Evolutionary conservation across 2,113 vertebrate species (phyloP), one percentile per base, ranked within the genome.

Genomic region (Ciconia stormi): DNA sequence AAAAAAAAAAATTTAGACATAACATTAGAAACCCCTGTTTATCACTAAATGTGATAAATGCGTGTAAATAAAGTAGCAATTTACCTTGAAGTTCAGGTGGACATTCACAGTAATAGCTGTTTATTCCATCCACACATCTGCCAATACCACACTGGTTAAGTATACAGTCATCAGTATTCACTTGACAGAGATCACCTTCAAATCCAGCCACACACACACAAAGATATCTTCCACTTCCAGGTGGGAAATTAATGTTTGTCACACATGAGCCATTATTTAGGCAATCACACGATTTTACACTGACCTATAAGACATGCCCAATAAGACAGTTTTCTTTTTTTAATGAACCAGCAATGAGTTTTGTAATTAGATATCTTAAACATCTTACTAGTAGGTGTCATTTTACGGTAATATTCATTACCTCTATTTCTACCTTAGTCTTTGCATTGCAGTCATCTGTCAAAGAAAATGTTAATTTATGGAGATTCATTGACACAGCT

Each of bases 91-190:
- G 93, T 46, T 98, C 99, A 52, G 97, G 95, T 14, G 98, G 98
- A 87, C 99, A 99, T 93, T 98, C 87, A 85, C 99, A 99, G 92
- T 97, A 97, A 95, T 99, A 99, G 89, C 97, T 97, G 94, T 98
- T 98, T 66, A 98, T 87, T 71, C 95, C 97, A 78, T 99, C 98
- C 32, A 98, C 90, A 84, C 99, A 99, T 87, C 62, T 98, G 59
- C 99, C 99, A 92, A 95, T 46, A 47, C 98, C 98, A 98, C 99
- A 99, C 12, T 98, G 99, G 97, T 98, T 99, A 20, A 98, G 98
- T 44, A 97, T 98, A 84, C 99, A 99, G 82, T 98, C 97, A 62
- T 99, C 98, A 16, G 97, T 73, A 73, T 98, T 96, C 69, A 97
- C 93, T 96, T 99, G 98, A 47, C 99, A 99, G 87, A 97, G 95